Evolutionary conservation across 2,113 vertebrate genomes (phyloP), one percentile per base, ranked within the genome.

Genomic region (Lepus timidus): DNA sequence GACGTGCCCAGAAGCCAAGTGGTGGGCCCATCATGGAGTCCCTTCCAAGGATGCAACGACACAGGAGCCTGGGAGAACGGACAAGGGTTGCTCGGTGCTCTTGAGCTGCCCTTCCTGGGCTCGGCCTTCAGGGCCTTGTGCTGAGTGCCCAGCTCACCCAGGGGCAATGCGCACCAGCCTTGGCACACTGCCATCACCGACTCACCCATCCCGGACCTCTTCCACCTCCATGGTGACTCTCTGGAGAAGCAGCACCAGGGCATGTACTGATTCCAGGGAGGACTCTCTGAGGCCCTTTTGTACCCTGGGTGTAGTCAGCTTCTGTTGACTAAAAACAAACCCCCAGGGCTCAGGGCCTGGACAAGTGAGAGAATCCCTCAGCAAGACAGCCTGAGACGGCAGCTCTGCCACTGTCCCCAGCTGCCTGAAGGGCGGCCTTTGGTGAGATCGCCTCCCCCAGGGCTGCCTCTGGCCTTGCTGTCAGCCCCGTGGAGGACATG

Each of bases 261-360:
- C 1, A 73, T 2, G 61, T 61, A 9, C 81, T 51, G 70, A 55
- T 49, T n/a, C 82, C 29, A 61, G 49, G 33, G 12, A 62, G 68
- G 52, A 33, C n/a, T 44, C 20, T 29, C 13, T 36, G 22, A 61
- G 61, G 31, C 20, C 81, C 1, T 9, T 33, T 49, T n/a, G 58
- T 51, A 61, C 31, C 65, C 75, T 76, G 79, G 75, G 9, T 55
- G 33, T 23, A 31, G 19, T 44, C 20, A 67, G n/a, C 82, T 91
- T 85, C 81, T 55, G 29, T 0, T 52, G 71, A 44, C 78, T 85
- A 39, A 90, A 88, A 96, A 65, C 68, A 49, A 75, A 88, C 39
- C 29, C 17, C 7, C 16, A 22, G 13, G 25, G 23, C 25, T 67
- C 23, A 11, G 16, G 22, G 52, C 25, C 49, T 80, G 64, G 44